phyloP scores from a whole-genome alignment of 2,888 invertebrate genomes.

The Pimpla rufipes region DNA sequence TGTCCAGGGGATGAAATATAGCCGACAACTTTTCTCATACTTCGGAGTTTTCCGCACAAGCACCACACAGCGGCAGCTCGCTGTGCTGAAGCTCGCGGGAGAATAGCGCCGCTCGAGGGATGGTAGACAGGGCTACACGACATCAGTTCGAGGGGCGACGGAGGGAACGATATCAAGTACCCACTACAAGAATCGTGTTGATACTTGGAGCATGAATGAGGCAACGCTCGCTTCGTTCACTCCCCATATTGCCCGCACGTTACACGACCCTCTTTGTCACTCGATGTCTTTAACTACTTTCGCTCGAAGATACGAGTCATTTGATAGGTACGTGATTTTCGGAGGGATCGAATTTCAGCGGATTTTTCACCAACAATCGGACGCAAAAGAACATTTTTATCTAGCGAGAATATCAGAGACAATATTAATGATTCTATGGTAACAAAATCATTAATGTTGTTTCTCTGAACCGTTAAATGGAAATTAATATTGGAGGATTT shows the following conservation, averaged over 20 bases:
- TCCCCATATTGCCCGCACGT: not conserved
- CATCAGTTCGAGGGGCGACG: slow-evolving; percentile 48
- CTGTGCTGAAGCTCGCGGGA: slow-evolving; percentile 30
- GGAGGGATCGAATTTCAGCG: not conserved
- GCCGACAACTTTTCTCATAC: slow-evolving; percentile 83
- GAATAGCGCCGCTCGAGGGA: slow-evolving; percentile 32
- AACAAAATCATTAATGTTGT: no score
- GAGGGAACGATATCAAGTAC: slow-evolving; percentile 58
- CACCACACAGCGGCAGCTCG: slow-evolving; percentile 45
- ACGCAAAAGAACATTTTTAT: not conserved
- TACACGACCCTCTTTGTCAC: slow-evolving; percentile 45
- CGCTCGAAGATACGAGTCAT: slow-evolving; percentile 6
- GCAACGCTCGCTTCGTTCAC: slow-evolving; percentile 9
- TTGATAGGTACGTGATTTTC: slow-evolving; percentile 3
- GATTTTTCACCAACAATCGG: not conserved
- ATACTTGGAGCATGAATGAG: slow-evolving; percentile 61
- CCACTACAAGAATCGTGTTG: slow-evolving; percentile 66
- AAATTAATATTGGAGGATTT: no score
- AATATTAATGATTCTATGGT: no score
- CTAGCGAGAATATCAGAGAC: no score
- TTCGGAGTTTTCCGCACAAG: slow-evolving; percentile 77
- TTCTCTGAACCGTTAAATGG: no score
- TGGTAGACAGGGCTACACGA: slow-evolving; percentile 29
- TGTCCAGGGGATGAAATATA: slow-evolving; percentile 80
- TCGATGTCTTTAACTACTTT: slow-evolving; percentile 39